Conservation (phyloP, 2,797 vertebrate species). For the Triplophysa yarkandensis region DNA sequence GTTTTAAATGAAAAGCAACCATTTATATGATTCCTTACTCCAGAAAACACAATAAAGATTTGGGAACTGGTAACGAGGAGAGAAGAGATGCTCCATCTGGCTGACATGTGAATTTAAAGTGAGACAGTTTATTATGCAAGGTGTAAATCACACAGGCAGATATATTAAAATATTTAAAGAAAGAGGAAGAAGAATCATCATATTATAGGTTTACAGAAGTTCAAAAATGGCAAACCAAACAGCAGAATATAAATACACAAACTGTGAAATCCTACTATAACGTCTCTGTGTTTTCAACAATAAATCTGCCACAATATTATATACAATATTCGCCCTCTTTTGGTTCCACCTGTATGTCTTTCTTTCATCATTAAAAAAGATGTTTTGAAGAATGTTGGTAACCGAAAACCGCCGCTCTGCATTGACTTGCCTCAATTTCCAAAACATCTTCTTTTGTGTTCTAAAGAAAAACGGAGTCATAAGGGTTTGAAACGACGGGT, state of each 20-base stretch:
- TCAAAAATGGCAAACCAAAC: slow-evolving; percentile 6
- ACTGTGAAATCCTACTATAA: neutral
- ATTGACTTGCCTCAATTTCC: neutral
- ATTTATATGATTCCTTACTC: too few relatives aligned
- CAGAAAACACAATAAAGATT: neutral
- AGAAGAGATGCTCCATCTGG: slow-evolving; percentile 12
- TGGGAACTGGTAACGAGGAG: slow-evolving; percentile 1
- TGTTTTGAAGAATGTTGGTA: too few relatives aligned
- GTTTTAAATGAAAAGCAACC: too few relatives aligned
- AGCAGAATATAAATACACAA: neutral
- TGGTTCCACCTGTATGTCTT: too few relatives aligned
- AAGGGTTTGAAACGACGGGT: too few relatives aligned
- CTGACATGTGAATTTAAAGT: slow-evolving; percentile 33
- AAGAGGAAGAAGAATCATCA: neutral
- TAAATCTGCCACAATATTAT: neutral
- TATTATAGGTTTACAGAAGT: neutral
- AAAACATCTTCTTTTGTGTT: neutral
- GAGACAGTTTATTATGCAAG: neutral
- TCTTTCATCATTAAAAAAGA: too few relatives aligned
- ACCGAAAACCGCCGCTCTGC: too few relatives aligned
- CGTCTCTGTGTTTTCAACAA: neutral
- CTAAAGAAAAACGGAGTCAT: neutral
- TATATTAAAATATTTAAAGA: neutral
- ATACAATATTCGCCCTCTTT: too few relatives aligned
- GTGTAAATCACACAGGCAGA: neutral